phyloP scores from a whole-genome alignment of 1,140 invertebrate species.

The Plectrocnemia conspersa region DNA sequence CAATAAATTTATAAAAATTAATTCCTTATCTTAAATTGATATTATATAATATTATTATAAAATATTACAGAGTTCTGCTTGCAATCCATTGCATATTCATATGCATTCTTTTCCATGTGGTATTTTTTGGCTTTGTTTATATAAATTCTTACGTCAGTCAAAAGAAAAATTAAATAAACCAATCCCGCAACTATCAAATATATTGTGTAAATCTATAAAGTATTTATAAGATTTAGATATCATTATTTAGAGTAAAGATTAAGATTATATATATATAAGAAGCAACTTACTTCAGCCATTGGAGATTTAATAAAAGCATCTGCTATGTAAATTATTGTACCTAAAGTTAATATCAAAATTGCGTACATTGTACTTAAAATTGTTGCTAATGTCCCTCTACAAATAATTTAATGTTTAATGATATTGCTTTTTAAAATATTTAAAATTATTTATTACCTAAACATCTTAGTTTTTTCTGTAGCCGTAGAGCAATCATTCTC shows the following conservation, averaged over 20 bases:
- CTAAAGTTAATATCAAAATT: constrained; percentile 60
- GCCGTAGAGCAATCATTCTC: background rate
- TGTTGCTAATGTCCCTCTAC: constrained; percentile 55
- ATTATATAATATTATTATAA: constrained; percentile 7
- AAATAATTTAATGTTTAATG: constrained; percentile 31
- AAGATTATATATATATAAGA: constrained; percentile 19
- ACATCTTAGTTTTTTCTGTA: constrained; percentile 6
- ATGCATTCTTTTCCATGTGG: constrained; percentile 44
- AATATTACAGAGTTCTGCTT: background rate
- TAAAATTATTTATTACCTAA: constrained; percentile 1
- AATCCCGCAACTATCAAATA: constrained; percentile 55
- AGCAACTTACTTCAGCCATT: constrained; percentile 53
- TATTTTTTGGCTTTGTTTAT: constrained; percentile 50
- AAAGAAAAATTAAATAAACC: constrained; percentile 56
- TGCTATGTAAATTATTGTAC: constrained; percentile 58
- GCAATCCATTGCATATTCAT: constrained; percentile 39
- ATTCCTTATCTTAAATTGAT: background rate
- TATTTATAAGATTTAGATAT: constrained; percentile 21
- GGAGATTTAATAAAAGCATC: constrained; percentile 53
- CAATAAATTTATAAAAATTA: too few species aligned
- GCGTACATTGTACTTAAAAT: constrained; percentile 61
- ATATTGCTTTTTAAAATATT: background rate
- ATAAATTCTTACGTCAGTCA: constrained; percentile 58
- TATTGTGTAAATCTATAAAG: constrained; percentile 57
- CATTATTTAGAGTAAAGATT: constrained; percentile 8